Conservation (phyloP, 2,113 vertebrate genomes). For the Dipodomys spectabilis region DNA sequence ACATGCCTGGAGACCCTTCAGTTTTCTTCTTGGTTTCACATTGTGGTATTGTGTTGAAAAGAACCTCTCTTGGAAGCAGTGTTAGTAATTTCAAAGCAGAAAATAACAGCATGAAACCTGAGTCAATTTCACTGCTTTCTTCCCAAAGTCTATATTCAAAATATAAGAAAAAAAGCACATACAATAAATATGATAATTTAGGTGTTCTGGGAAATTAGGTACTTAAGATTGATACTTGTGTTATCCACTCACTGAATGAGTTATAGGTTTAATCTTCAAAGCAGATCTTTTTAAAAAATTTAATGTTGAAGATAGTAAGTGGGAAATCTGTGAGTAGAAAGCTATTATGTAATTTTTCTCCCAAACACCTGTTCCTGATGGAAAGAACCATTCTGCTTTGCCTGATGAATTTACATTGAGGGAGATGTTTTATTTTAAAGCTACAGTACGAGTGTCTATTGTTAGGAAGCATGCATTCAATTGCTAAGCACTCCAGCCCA, state of each 20-base stretch:
- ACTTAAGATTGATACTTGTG: background rate
- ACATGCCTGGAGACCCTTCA: background rate
- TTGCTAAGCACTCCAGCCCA: background rate
- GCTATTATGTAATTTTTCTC: background rate
- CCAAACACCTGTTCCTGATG: background rate
- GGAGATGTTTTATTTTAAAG: background rate
- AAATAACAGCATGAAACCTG: background rate
- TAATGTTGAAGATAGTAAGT: conserved; percentile 57
- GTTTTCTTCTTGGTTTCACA: background rate
- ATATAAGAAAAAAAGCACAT: background rate
- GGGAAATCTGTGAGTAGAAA: background rate
- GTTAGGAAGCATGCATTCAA: background rate
- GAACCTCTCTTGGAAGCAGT: background rate
- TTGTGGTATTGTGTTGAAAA: background rate
- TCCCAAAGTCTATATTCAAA: background rate
- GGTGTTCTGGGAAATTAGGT: background rate
- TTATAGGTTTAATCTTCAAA: conserved; percentile 59
- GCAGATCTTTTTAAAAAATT: background rate
- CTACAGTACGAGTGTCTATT: background rate
- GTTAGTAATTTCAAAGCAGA: background rate
- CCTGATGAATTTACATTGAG: background rate
- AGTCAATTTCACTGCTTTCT: background rate
- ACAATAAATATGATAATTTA: background rate
- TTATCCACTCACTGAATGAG: conserved; percentile 39
- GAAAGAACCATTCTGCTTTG: background rate